Evolutionary conservation across 1,140 invertebrate species (phyloP).

Genomic region (Oncopodura yosiiana): DNA sequence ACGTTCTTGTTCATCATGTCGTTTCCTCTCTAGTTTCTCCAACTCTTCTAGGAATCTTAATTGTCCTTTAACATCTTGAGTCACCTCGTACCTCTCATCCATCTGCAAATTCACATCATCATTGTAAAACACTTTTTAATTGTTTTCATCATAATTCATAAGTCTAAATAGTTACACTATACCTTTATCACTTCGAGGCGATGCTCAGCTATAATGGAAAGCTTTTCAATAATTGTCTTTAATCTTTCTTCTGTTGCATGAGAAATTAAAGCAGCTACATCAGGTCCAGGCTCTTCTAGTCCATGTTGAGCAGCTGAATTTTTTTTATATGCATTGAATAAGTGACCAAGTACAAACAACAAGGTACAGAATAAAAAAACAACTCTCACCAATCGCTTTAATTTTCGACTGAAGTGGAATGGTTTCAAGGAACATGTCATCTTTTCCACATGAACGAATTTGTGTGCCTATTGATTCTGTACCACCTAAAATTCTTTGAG

Average conservation of each 20-base stretch:
- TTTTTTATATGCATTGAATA: constrained; percentile 7
- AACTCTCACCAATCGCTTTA: constrained; percentile 55
- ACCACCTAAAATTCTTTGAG: constrained; percentile 84
- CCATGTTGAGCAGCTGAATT: constrained; percentile 60
- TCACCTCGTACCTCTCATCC: constrained; percentile 76
- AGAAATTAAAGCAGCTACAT: constrained; percentile 82
- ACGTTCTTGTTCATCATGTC: constrained; percentile 87
- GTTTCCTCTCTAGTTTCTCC: constrained; percentile 82
- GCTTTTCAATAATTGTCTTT: constrained; percentile 83
- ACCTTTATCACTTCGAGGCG: constrained; percentile 81
- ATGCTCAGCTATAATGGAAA: constrained; percentile 89
- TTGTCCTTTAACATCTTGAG: constrained; percentile 82
- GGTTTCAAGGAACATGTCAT: constrained; percentile 79
- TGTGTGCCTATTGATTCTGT: constrained; percentile 93
- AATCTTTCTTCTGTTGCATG: constrained; percentile 91
- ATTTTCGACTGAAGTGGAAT: constrained; percentile 66
- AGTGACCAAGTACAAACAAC: not conserved
- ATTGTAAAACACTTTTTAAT: not conserved
- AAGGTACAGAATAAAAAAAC: not conserved
- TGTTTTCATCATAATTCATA: not conserved
- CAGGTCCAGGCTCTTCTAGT: constrained; percentile 73
- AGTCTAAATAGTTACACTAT: constrained; percentile 24
- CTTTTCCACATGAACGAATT: constrained; percentile 89
- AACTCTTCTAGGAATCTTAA: constrained; percentile 92
- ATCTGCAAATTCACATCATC: constrained; percentile 45